Conservation (phyloP, 2,888 invertebrate species). For the Agapostemon virescens region DNA sequence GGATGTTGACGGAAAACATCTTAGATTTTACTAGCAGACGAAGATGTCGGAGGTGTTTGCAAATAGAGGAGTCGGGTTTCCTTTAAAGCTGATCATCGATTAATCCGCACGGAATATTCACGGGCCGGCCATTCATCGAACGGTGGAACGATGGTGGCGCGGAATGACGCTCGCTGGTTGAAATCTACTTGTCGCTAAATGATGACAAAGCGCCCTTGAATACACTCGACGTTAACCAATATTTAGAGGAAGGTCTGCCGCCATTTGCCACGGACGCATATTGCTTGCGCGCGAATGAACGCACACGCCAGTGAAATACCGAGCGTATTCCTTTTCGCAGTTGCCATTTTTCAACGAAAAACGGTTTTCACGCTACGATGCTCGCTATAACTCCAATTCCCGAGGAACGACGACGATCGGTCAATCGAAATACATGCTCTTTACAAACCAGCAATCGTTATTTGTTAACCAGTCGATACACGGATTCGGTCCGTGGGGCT, state of each 20-base stretch:
- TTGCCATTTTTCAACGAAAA: too few relatives aligned
- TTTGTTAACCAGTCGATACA: not conserved
- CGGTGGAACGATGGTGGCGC: not conserved
- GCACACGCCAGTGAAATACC: slow-evolving; percentile 26
- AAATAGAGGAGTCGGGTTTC: not conserved
- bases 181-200: slow-evolving; percentile 31
- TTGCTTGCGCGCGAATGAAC: slow-evolving; percentile 2
- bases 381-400: not conserved
- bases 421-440: not conserved
- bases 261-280: slow-evolving; percentile 13
- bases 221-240: slow-evolving; percentile 41
- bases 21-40: not conserved
- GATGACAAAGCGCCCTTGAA: slow-evolving; percentile 42
- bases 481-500: not conserved
- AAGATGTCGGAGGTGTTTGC: not conserved
- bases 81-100: slow-evolving; percentile 14
- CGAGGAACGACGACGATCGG: not conserved
- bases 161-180: slow-evolving; percentile 27
- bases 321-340: slow-evolving; percentile 20
- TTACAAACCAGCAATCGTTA: not conserved
- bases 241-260: slow-evolving; percentile 37
- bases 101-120: not conserved
- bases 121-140: not conserved
- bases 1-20: not conserved
- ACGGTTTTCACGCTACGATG: too few relatives aligned